Percentiles rank a stretch among this genome's conserved stretches.
These are phyloP conservation scores for Polyodon spathula DNA, from an alignment of 2,113 vertebrate species.

Conservation along the genomic window DNA sequence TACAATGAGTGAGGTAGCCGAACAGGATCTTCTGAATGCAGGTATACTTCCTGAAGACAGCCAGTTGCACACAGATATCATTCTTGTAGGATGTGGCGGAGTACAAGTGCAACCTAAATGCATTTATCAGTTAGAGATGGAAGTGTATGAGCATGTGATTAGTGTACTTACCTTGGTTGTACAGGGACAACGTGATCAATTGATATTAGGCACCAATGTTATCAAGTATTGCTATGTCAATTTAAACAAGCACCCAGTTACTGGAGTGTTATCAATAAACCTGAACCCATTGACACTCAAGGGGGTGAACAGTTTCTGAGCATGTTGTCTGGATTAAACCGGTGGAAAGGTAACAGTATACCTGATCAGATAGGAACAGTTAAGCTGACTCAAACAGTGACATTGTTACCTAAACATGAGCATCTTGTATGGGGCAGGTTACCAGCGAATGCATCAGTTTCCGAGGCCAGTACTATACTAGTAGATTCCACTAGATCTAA, in stretches of 20 bases:
- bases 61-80: no score
- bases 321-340: neutral
- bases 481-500: neutral
- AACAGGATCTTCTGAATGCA: no score
- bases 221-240: neutral
- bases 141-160: neutral
- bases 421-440: conserved; percentile 15
- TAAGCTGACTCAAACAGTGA: conserved; percentile 13
- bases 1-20: no score
- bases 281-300: neutral
- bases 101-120: no score
- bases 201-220: conserved; percentile 1
- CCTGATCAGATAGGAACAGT: no score
- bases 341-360: no score
- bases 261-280: conserved; percentile 1
- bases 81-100: neutral
- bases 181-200: no score
- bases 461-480: conserved; percentile 3
- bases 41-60: no score
- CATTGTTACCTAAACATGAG: neutral
- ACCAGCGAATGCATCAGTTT: neutral
- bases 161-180: neutral
- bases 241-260: neutral
- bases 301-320: neutral
- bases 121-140: conserved; percentile 1